Evolutionary conservation across 2,113 vertebrate genomes (phyloP).

Genomic region (mouse (Mus musculus)): GRCm39 chrX:100992501-100993000

Average conservation of each 20-base stretch:
- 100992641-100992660: not conserved
- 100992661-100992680: conserved; percentile 11
- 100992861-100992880: not conserved
- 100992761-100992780: not conserved
- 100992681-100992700: not conserved
- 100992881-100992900: not conserved
- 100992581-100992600: not conserved
- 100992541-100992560: not conserved
- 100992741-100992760: not conserved
- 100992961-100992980: not conserved
- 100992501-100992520: not conserved
- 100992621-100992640: not conserved
- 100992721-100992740: not conserved
- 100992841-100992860: not conserved
- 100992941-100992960: not conserved
- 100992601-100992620: not conserved
- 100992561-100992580: conserved; percentile 43
- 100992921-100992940: not conserved
- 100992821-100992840: not conserved
- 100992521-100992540: conserved; percentile 24
- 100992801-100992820: too few species aligned
- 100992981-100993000: not conserved
- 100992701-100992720: not conserved
- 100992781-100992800: not conserved
- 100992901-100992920: not conserved